Conservation (phyloP, 2,888 invertebrate genomes). For the Cristatella mucedo region DNA sequence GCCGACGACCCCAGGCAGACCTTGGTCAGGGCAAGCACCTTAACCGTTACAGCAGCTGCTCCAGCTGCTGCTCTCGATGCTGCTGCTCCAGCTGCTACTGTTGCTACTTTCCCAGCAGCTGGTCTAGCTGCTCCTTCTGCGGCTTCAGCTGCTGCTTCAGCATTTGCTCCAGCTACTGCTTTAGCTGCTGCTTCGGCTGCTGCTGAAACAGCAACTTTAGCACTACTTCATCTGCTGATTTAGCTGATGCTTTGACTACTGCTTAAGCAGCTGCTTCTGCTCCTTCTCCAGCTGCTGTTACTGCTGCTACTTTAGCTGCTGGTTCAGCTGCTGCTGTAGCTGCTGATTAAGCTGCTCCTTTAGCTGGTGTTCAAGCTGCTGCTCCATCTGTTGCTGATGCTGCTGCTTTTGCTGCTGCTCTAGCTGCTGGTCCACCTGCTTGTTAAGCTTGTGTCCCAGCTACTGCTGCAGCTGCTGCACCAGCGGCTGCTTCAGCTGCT, state of each 20-base stretch:
- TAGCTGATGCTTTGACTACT: not conserved
- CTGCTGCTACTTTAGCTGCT: constrained; percentile 11
- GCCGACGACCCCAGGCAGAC: too few relatives aligned
- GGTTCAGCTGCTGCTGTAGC: constrained; percentile 7
- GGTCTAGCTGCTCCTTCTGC: constrained; percentile 10
- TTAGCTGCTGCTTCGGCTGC: constrained; percentile 12
- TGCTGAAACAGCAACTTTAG: constrained; percentile 11
- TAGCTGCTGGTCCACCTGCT: constrained; percentile 9
- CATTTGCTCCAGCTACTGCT: constrained; percentile 8
- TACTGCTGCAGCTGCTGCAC: constrained; percentile 10
- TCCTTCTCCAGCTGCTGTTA: not conserved
- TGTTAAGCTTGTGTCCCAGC: constrained; percentile 4
- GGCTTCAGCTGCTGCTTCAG: constrained; percentile 12
- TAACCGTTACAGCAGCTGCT: too few relatives aligned
- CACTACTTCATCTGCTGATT: not conserved
- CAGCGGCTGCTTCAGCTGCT: constrained; percentile 11
- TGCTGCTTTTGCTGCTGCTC: constrained; percentile 10
- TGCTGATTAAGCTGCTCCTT: constrained; percentile 12
- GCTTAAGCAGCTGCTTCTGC: not conserved
- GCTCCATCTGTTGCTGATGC: constrained; percentile 11
- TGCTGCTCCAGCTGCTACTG: too few relatives aligned
- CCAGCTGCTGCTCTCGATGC: too few relatives aligned
- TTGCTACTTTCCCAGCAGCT: too few relatives aligned
- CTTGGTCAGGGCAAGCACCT: too few relatives aligned
- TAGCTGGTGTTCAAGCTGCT: constrained; percentile 6